Base-by-base conservation (phyloP, 1,140 invertebrate species). In the Gerris buenoi region DNA sequence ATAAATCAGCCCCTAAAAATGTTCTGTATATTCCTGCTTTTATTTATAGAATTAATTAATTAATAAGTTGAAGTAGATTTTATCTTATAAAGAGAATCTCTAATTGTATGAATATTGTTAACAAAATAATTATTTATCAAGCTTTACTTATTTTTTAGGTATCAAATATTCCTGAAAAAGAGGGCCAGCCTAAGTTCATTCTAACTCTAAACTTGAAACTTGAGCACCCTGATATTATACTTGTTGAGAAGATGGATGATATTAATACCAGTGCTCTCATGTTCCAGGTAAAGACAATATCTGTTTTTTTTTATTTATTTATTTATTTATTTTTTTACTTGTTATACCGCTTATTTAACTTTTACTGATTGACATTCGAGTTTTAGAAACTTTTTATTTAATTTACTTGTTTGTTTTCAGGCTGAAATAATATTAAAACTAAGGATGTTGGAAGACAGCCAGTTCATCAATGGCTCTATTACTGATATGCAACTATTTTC, bases 191-290 rank as follows among this genome's bases (percentile, higher is more conserved):
- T n/a, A n/a, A n/a, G n/a, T n/a, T n/a, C n/a, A n/a, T n/a, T n/a
- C n/a, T n/a, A n/a, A n/a, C n/a, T n/a, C n/a, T n/a, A 33, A 86
- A 87, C 72, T 77, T 96, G 3, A 86, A 86, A 71, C 79, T 97
- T 13, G 88, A 95, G 70, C 86, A 95, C 74, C 93, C 95, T 2
- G 95, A 98, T 78, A 91, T 98, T 63, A 88, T 97, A 69, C 77
- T 98, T 2, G 87, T 98, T 0, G 95, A 98, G 78, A 87, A 91
- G 70, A 86, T 96, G 74, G 87, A 90, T 68, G 84, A 90, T 71
- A 83, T 88, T 18, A 83, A 91, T 73, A 90, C 91, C 14, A 89
- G 91, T 74, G 91, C 91, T 22, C 82, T 98, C n/a, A 85, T 97
- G 61, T 79, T 98, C 1, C 90, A 96, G 78, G 93, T 95, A 80